Base-by-base conservation (phyloP, 2,888 invertebrate species). In the Mayetiola destructor region DNA sequence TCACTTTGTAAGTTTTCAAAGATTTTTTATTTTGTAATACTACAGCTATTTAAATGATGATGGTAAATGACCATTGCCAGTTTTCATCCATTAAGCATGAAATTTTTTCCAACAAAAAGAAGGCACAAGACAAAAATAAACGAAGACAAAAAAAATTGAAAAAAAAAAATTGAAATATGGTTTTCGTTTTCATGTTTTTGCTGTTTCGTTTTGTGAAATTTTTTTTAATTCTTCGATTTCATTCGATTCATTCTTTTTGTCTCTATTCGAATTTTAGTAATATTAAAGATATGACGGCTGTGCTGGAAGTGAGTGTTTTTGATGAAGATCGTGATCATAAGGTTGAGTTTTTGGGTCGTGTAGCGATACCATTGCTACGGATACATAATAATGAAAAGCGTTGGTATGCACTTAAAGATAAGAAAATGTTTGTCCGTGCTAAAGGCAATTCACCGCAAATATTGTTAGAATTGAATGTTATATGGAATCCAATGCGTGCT, bases 291-390 rank as follows among this genome's bases (percentile, higher is more conserved):
- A 90, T 99, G 62, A 93, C 95, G 65, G 88, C 92, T 56, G 83
- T 90, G 55, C 74, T 99, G 62, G 97, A 99, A 67, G 77, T 99
- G 56, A 96, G 96, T 0, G 93, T 99, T 0, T 97, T 85, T 70
- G 97, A 99, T 67, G 97, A 99, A 73, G 97, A 99, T 70, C 81
- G 94, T 60, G 94, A 95, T 69, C 95, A 96, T 70, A 96, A 96
- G 71, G 94, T 93, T 12, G 97, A 99, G 71, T 99, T 99, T 69
- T 75, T 99, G 14, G 99, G 99, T 1, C 92, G 90, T 71, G 76
- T 96, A 10, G 83, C 85, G 3, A 82, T 97, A 63, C 96, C 96
- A 0, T 71, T 97, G 55, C 73, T 96, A 57, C 78, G 81, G 65
- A 85, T 97, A 63, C 78, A 84, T 61, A 93, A 89, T 67, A 89